Evolutionary conservation across 2,113 vertebrate species (phyloP), one percentile per base, ranked within the genome.

Genomic region (Ptilonorhynchus violaceus): DNA sequence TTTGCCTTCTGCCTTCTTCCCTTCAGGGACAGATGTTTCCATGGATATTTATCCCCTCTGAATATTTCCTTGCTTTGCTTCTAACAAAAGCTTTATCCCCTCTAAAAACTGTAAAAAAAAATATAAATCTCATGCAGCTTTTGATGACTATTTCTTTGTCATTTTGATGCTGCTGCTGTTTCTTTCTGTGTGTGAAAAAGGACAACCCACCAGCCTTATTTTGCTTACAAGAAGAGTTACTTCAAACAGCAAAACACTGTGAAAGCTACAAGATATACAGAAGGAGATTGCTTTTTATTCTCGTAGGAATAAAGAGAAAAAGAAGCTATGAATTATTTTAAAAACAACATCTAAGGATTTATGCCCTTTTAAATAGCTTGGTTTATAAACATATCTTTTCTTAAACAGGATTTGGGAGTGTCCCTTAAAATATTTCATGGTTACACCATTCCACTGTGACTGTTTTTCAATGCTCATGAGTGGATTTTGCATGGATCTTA

Each of bases 401-500:
- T 69, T 35, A 53, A 89, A 50, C 3, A 17, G 15, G 19, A 70
- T 77, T 74, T 85, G 17, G 28, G 77, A 70, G 6, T 25, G 22
- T 63, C n/a, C 19, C 33, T 92, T 78, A 56, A 89, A 91, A 69
- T 49, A 85, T n/a, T 19, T 22, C 10, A 24, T 24, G 7, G 4
- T 64, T 63, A 41, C 17, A 46, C 20, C 2, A 2, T 59, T 94
- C n/a, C 28, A 33, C 4, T 78, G 14, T 2, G 5, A 46, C 33
- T 22, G 7, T 37, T 90, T 83, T 88, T 79, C 62, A 88, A 73
- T n/a, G 67, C 5, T 83, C 1, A 0, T 77, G 33, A 86, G 30
- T 59, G 27, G 72, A 86, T 96, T 95, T 93, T 94, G 3, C 37
- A 91, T 2, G 55, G 73, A 78, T 75, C 35, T 95, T 88, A 96